These are phyloP conservation scores for Myotis planiceps DNA, from an alignment of 2,797 vertebrate genomes.

Conservation along the genomic window DNA sequence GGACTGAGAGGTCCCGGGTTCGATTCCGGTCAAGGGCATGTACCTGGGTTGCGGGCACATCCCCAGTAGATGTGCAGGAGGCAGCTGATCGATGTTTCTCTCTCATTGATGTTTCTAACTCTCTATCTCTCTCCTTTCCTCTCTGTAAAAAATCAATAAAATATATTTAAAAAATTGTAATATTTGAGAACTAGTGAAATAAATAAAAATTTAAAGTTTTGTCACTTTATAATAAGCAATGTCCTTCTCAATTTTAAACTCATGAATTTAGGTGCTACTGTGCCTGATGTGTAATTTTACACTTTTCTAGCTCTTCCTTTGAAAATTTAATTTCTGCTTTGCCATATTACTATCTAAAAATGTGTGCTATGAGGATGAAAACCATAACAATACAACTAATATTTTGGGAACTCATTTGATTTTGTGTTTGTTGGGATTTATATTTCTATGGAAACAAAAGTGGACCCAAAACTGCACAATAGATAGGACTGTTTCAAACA, in stretches of 20 bases:
- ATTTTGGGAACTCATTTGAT: slow-evolving; percentile 20
- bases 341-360: slow-evolving; percentile 10
- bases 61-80: no score
- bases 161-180: no score
- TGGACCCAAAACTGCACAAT: not conserved
- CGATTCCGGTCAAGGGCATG: no score
- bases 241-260: not conserved
- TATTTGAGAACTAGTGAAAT: slow-evolving; percentile 24
- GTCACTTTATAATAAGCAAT: not conserved
- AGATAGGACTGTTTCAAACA: slow-evolving; percentile 63
- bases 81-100: no score
- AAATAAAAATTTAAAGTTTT: not conserved
- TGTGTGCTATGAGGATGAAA: not conserved
- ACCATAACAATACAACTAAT: not conserved
- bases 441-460: slow-evolving; percentile 64
- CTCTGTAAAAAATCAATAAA: no score
- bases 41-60: no score
- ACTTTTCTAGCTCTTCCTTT: slow-evolving; percentile 23
- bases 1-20: no score
- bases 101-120: no score
- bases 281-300: not conserved
- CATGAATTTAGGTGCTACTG: not conserved
- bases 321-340: slow-evolving; percentile 15
- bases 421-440: slow-evolving; percentile 53
- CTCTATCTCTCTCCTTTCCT: no score